Evolutionary conservation across 2,797 vertebrate genomes (phyloP).

Genomic region (Lagorchestes hirsutus): DNA sequence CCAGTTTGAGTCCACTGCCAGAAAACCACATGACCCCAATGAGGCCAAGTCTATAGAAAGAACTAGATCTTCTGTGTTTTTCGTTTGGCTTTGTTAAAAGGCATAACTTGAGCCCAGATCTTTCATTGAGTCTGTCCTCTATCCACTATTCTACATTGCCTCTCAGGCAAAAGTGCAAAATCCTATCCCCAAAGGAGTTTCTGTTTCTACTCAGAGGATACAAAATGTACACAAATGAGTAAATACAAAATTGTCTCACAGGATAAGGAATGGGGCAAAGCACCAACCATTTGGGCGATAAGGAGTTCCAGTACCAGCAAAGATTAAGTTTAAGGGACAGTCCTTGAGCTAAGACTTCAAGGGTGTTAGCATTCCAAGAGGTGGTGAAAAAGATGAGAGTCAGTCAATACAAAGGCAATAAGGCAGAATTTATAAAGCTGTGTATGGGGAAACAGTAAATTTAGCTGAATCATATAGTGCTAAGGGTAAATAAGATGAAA

Average conservation of each 20-base stretch:
- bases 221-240: not conserved
- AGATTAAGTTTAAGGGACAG: not conserved
- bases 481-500: not conserved
- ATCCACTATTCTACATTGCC: not conserved
- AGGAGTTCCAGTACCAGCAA: not conserved
- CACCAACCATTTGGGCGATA: not conserved
- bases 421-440: not conserved
- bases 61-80: not conserved
- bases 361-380: not conserved
- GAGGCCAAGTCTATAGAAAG: not conserved
- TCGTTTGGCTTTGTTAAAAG: not conserved
- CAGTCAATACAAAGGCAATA: not conserved
- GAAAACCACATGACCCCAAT: not conserved
- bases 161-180: not conserved
- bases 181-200: not conserved
- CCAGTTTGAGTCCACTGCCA: not conserved
- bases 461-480: not conserved
- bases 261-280: not conserved
- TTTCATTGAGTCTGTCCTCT: not conserved
- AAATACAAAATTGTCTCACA: not conserved
- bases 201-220: not conserved
- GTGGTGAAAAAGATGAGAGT: not conserved
- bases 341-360: not conserved
- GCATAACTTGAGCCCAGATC: not conserved
- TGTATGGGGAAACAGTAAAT: not conserved